Evolutionary conservation across 2,797 vertebrate species (phyloP).

Genomic region (Threskiornis aethiopicus): DNA sequence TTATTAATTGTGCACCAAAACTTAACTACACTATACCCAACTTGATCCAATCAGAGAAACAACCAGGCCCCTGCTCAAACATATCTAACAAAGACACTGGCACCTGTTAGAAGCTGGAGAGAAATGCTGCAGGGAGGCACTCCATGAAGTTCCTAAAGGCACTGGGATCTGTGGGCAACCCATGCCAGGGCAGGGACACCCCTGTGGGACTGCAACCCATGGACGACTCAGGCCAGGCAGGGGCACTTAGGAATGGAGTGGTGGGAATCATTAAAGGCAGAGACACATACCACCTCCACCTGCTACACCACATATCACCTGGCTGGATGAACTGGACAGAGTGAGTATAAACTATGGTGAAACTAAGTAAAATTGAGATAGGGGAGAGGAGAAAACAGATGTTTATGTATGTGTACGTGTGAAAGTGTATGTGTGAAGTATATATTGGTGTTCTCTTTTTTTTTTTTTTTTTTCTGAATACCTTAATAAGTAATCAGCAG

Average conservation of each 20-base stretch:
- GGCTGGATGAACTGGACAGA: background rate
- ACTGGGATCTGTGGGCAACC: rapidly evolving
- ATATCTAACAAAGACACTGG: background rate
- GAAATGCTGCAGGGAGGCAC: background rate
- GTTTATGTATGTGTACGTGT: background rate
- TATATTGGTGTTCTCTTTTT: background rate
- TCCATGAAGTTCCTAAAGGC: background rate
- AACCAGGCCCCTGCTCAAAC: background rate
- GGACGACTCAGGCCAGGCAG: background rate
- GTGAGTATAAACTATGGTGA: background rate
- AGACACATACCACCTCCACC: too few relatives aligned
- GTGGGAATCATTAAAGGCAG: background rate
- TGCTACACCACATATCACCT: background rate
- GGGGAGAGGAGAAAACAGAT: background rate
- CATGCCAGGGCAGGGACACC: rapidly evolving
- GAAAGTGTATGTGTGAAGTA: background rate
- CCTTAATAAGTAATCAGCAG: rapidly evolving
- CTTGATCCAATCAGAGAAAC: background rate
- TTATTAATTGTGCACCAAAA: background rate
- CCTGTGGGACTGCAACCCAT: too few relatives aligned
- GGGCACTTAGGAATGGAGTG: background rate
- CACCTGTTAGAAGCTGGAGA: background rate
- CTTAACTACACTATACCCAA: background rate
- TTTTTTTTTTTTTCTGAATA: too few relatives aligned
- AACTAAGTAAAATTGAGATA: background rate